Conservation (phyloP, 2,888 invertebrate genomes). For the Smittia aterrima region DNA sequence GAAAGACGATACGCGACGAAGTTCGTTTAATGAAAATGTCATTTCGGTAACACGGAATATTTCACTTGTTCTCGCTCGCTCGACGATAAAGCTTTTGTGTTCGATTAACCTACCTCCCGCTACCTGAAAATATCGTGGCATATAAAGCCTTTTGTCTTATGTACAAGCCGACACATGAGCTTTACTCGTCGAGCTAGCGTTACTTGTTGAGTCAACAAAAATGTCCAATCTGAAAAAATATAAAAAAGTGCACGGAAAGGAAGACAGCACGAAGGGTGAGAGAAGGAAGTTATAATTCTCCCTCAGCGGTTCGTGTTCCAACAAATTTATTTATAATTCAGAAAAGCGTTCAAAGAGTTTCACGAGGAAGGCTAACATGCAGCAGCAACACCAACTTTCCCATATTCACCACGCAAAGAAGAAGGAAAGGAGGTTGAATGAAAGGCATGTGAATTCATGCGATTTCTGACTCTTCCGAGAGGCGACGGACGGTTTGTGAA, state of each 20-base stretch:
- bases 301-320: constrained; percentile 21
- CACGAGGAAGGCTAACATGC: neutral
- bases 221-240: constrained; percentile 20
- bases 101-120: neutral
- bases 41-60: constrained; percentile 21
- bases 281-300: constrained; percentile 27
- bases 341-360: constrained; percentile 17
- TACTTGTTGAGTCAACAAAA: constrained; percentile 40
- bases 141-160: neutral
- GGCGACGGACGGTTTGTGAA: neutral
- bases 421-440: neutral
- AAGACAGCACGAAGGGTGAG: neutral
- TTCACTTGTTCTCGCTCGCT: neutral
- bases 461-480: neutral
- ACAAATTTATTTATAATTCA: constrained; percentile 39
- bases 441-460: neutral
- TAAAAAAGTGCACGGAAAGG: neutral
- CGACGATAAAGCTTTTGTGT: neutral
- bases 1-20: neutral
- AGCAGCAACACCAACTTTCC: neutral
- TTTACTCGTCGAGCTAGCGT: neutral
- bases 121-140: neutral
- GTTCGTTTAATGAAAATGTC: constrained; percentile 29
- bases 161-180: too few species aligned
- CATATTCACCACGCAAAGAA: neutral